Percentiles rank a stretch among this genome's conserved stretches.
Evolutionary conservation across 2,113 vertebrate species (phyloP).

Genomic region (Carollia perspicillata): DNA sequence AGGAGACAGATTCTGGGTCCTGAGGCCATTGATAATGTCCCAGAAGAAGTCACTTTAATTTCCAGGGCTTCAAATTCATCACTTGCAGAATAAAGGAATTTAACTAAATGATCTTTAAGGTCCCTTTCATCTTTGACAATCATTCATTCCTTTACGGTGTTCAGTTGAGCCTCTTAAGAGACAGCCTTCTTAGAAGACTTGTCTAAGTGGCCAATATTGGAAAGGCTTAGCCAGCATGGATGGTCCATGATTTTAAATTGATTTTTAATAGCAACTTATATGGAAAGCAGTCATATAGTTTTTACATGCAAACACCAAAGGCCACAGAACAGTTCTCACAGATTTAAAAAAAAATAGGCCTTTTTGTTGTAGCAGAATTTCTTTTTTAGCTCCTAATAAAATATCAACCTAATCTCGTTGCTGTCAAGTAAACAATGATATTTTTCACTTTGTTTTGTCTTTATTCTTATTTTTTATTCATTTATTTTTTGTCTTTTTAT

Average conservation of each 20-base stretch:
- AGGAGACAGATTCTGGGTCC: neutral
- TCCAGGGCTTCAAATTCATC: neutral
- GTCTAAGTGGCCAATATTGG: neutral
- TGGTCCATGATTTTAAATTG: neutral
- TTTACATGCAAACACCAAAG: neutral
- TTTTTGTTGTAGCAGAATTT: neutral
- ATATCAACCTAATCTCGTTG: slow-evolving; percentile 4
- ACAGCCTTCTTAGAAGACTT: neutral
- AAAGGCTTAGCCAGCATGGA: neutral
- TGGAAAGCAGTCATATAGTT: neutral
- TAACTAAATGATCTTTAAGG: neutral
- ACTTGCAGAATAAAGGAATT: neutral
- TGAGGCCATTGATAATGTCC: neutral
- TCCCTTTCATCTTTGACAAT: neutral
- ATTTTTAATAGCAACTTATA: neutral
- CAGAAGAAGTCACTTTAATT: neutral
- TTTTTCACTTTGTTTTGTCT: neutral
- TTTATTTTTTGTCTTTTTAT: no score
- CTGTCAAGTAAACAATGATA: slow-evolving; percentile 24
- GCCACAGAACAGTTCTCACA: neutral
- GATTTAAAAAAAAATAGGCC: neutral
- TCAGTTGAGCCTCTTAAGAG: neutral
- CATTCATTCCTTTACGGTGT: neutral
- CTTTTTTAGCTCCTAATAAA: neutral
- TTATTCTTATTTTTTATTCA: no score